A percentile compares a stretch with the other conserved stretches of the same genome.
phyloP scores from a whole-genome alignment of 2,797 vertebrate genomes.

The Masticophis lateralis region DNA sequence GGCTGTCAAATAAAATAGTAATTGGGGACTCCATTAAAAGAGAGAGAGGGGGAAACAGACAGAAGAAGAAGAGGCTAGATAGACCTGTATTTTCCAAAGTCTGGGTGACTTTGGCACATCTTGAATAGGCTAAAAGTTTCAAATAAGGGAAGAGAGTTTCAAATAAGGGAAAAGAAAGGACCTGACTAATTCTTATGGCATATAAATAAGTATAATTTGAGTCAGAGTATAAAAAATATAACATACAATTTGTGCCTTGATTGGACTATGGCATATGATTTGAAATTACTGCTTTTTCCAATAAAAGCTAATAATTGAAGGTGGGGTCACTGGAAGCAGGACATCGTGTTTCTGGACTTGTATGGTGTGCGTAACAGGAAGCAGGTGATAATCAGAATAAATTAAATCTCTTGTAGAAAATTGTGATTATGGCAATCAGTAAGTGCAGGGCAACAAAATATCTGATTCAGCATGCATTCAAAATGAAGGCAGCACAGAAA shows the following conservation, averaged over 20 bases:
- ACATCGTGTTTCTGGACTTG: background rate
- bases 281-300: background rate
- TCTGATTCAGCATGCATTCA: background rate
- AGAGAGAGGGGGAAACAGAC: background rate
- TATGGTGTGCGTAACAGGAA: background rate
- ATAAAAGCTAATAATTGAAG: background rate
- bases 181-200: background rate
- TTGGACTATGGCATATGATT: background rate
- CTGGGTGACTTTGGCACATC: background rate
- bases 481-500: background rate
- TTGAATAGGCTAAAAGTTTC: background rate
- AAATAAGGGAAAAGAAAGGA: background rate
- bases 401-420: background rate
- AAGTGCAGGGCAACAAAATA: background rate
- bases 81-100: background rate
- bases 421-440: background rate
- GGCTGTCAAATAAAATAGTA: background rate
- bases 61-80: background rate
- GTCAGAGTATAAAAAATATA: background rate
- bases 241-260: background rate
- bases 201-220: background rate
- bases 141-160: background rate
- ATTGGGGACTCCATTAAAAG: constrained; percentile 14
- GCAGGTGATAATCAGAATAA: background rate
- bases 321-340: background rate